These are phyloP conservation scores for Rosalia funebris DNA, from an alignment of 2,888 invertebrate species.

Conservation along the genomic window DNA sequence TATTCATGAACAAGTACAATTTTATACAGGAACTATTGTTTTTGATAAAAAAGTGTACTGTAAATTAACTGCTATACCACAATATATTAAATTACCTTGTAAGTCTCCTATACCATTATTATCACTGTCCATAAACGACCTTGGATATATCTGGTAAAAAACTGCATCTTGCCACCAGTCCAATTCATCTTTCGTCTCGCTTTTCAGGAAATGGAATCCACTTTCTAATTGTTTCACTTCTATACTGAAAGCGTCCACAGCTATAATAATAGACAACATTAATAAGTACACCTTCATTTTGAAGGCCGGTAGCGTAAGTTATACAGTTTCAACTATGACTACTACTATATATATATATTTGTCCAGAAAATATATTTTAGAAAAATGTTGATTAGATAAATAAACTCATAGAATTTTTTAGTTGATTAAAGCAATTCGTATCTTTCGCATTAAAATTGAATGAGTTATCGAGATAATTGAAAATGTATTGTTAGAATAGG, in stretches of 20 bases:
- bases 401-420: too few relatives aligned
- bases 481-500: too few relatives aligned
- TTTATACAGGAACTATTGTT: too few relatives aligned
- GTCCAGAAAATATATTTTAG: neutral
- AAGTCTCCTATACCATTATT: slow-evolving; percentile 90
- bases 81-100: slow-evolving; percentile 71
- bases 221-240: neutral
- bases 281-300: neutral
- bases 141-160: slow-evolving; percentile 87
- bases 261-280: neutral
- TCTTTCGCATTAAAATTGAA: too few relatives aligned
- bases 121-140: slow-evolving; percentile 86
- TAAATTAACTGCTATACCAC: too few relatives aligned
- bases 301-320: neutral
- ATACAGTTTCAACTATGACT: neutral
- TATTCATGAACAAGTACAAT: too few relatives aligned
- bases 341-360: neutral
- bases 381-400: too few relatives aligned
- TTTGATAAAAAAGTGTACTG: too few relatives aligned
- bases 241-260: neutral
- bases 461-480: too few relatives aligned
- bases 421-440: too few relatives aligned
- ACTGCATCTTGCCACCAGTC: slow-evolving; percentile 88
- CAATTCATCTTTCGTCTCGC: neutral
- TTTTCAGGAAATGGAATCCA: neutral